A percentile compares a stretch with the other conserved stretches of the same genome.
Evolutionary conservation across 2,888 invertebrate species (phyloP).

Genomic region (Agrotis puta): DNA sequence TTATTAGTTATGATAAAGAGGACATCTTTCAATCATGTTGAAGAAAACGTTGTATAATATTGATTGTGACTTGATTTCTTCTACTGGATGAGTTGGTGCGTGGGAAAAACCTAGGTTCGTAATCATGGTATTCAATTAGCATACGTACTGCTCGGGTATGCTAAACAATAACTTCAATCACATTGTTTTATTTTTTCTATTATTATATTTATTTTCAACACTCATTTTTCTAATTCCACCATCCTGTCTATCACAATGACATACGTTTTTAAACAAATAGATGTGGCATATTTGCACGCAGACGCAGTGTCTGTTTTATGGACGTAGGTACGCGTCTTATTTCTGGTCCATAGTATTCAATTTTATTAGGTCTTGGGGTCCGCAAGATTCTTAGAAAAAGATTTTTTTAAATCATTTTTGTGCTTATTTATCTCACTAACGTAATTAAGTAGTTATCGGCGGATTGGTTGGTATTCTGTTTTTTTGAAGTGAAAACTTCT

Average conservation of each 20-base stretch:
- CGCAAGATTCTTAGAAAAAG: constrained; percentile 18
- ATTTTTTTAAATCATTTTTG: too few species aligned
- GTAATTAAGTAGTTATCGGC: too few species aligned
- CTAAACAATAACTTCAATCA: constrained; percentile 1
- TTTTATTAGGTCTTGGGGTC: not conserved
- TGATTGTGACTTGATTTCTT: constrained; percentile 17
- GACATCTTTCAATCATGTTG: not conserved
- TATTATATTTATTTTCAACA: not conserved
- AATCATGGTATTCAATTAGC: constrained; percentile 25
- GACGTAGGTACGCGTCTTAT: constrained; percentile 8
- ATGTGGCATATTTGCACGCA: not conserved
- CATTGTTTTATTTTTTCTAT: not conserved
- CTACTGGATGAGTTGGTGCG: constrained; percentile 6
- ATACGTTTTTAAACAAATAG: constrained; percentile 14
- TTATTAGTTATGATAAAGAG: not conserved
- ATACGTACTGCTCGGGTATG: constrained; percentile 4
- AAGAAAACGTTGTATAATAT: constrained; percentile 17
- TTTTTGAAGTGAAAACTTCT: too few species aligned
- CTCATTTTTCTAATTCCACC: too few species aligned
- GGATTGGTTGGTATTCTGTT: too few species aligned
- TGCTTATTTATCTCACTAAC: too few species aligned
- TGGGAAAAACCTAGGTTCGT: constrained; percentile 12
- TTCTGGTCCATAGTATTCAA: not conserved
- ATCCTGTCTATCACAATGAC: not conserved
- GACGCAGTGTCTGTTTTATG: constrained; percentile 15